A percentile compares a stretch with the other conserved stretches of the same genome.
Conservation (phyloP, 2,888 invertebrate species). For the Agonum fuliginosum region DNA sequence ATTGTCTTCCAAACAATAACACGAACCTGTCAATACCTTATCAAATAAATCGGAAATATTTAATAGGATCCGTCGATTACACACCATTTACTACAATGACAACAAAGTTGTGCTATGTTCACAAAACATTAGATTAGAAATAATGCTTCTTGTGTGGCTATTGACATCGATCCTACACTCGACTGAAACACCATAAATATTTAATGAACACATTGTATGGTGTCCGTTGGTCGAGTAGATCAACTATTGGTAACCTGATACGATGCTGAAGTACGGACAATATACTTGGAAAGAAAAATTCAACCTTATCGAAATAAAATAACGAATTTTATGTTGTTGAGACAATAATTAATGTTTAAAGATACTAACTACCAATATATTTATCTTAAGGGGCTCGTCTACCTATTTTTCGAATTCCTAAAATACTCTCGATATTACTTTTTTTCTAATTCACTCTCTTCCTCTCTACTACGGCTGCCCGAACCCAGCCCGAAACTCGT, state of each 20-base stretch:
- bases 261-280: not conserved
- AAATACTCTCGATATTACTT: no score
- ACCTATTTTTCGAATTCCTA: no score
- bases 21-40: not conserved
- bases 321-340: no score
- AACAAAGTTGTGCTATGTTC: constrained; percentile 16
- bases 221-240: not conserved
- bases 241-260: not conserved
- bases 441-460: no score
- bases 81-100: not conserved
- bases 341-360: no score
- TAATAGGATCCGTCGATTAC: not conserved
- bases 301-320: no score
- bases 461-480: no score
- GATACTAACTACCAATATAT: no score
- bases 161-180: constrained; percentile 11
- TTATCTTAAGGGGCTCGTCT: no score
- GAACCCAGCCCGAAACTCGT: no score
- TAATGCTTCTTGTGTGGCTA: constrained; percentile 13
- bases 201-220: constrained; percentile 14
- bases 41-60: constrained; percentile 8
- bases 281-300: no score
- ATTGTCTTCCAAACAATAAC: constrained; percentile 2
- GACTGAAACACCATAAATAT: not conserved
- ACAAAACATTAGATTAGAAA: constrained; percentile 36